Evolutionary conservation across 2,888 invertebrate genomes (phyloP).

Genomic region (Nephrotoma appendiculata): DNA sequence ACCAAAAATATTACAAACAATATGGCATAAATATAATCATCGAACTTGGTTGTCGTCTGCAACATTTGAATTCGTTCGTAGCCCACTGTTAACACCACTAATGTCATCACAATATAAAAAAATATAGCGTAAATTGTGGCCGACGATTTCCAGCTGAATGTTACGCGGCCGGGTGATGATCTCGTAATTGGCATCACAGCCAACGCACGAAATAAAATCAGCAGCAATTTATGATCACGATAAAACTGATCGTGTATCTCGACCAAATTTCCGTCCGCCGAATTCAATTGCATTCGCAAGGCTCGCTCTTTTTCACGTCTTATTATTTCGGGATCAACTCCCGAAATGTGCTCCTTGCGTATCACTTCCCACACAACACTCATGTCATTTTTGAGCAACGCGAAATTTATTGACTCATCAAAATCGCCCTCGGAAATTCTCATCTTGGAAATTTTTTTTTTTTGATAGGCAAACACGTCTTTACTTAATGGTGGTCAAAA

Average conservation of each 20-base stretch:
- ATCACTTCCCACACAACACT: constrained; percentile 5
- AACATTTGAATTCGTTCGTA: constrained; percentile 45
- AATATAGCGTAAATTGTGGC: constrained; percentile 50
- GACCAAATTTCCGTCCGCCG: constrained; percentile 41
- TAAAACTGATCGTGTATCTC: constrained; percentile 49
- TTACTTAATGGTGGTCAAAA: neutral
- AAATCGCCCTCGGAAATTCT: constrained; percentile 11
- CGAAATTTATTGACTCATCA: constrained; percentile 12
- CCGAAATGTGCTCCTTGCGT: neutral
- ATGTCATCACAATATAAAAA: constrained; percentile 43
- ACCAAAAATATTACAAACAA: constrained; percentile 35
- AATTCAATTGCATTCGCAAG: constrained; percentile 37
- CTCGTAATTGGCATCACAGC: constrained; percentile 51
- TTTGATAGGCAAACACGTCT: neutral
- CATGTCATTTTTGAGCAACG: constrained; percentile 11
- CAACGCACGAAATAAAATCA: constrained; percentile 44
- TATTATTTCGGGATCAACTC: constrained; percentile 3
- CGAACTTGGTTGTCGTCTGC: constrained; percentile 44
- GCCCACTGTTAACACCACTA: constrained; percentile 43
- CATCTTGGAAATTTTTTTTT: neutral
- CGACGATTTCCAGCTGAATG: constrained; percentile 46
- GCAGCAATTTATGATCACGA: constrained; percentile 46
- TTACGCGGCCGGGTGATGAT: constrained; percentile 38
- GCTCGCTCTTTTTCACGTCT: constrained; percentile 15
- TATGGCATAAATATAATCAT: constrained; percentile 54